Conservation (phyloP, 2,888 invertebrate genomes). For the Chydorus sphaericus region DNA sequence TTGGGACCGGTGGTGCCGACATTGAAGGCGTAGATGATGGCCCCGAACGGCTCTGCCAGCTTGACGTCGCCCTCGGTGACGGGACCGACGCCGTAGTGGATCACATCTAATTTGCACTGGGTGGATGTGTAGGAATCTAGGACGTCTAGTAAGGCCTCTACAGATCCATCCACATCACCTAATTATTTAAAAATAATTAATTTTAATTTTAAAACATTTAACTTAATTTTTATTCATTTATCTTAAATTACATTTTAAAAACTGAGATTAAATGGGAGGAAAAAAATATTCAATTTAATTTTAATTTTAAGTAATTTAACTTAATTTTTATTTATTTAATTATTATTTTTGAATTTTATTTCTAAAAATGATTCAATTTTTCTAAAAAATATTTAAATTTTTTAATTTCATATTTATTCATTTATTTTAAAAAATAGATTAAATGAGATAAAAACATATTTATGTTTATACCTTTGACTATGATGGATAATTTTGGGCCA, state of each 20-base stretch:
- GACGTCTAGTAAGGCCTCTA: conserved; percentile 86
- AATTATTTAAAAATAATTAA: conserved; percentile 22
- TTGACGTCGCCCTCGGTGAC: conserved; percentile 71
- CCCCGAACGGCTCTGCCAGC: conserved; percentile 56
- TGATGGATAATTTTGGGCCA: conserved; percentile 38
- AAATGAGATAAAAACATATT: too few relatives aligned
- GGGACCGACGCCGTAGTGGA: conserved; percentile 81
- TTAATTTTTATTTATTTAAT: too few relatives aligned
- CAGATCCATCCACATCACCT: conserved; percentile 91
- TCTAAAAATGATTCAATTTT: too few relatives aligned
- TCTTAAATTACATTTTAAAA: too few relatives aligned
- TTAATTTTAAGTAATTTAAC: conserved; percentile 22
- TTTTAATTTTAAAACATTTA: conserved; percentile 22
- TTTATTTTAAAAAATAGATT: conserved; percentile 31
- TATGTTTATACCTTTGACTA: conserved; percentile 49
- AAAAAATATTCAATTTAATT: too few relatives aligned
- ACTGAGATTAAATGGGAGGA: conserved; percentile 33
- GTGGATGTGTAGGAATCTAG: conserved; percentile 69
- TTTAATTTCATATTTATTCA: conserved; percentile 92
- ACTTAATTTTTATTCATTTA: too few relatives aligned
- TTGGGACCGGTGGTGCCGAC: conserved; percentile 34
- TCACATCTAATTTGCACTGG: conserved; percentile 59
- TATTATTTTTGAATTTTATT: too few relatives aligned
- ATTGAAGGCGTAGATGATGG: conserved; percentile 79
- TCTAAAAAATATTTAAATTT: too few relatives aligned